These are phyloP conservation scores for Zaprionus davidi DNA, from an alignment of 1,140 invertebrate genomes.

Conservation along the genomic window DNA sequence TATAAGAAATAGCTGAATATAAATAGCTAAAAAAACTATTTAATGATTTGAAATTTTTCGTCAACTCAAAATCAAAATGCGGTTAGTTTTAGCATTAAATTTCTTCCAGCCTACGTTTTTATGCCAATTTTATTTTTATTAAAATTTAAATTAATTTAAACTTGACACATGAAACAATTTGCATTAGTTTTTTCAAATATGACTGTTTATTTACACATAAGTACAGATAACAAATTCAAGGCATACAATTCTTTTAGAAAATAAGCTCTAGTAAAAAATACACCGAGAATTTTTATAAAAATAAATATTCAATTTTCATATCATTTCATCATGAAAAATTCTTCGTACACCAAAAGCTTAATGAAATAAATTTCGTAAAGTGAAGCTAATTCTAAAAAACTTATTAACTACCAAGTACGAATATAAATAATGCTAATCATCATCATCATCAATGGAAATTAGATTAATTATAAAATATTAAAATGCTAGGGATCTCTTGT, in stretches of 20 bases:
- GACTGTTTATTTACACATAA: constrained; percentile 75
- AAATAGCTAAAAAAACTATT: no score
- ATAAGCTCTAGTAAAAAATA: constrained; percentile 51
- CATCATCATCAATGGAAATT: constrained; percentile 7
- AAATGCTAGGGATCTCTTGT: constrained; percentile 47
- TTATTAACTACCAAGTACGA: constrained; percentile 37
- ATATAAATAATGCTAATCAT: constrained; percentile 37
- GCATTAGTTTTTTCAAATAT: constrained; percentile 53
- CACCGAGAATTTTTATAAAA: constrained; percentile 46
- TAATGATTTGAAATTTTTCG: not conserved
- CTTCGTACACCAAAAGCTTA: constrained; percentile 40
- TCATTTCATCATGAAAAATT: constrained; percentile 14
- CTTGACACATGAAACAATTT: no score
- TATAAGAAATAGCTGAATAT: no score
- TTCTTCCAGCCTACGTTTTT: no score
- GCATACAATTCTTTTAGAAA: constrained; percentile 53
- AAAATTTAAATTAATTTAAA: no score
- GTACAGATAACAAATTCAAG: constrained; percentile 72
- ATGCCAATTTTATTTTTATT: no score
- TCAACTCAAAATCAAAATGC: not conserved
- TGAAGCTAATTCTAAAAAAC: constrained; percentile 44
- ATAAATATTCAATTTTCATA: constrained; percentile 20
- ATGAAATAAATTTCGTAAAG: constrained; percentile 23
- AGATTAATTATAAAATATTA: constrained; percentile 47
- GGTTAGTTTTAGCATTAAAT: no score